These are phyloP conservation scores for Formica exsecta DNA, from an alignment of 1,140 invertebrate species.

Conservation along the genomic window DNA sequence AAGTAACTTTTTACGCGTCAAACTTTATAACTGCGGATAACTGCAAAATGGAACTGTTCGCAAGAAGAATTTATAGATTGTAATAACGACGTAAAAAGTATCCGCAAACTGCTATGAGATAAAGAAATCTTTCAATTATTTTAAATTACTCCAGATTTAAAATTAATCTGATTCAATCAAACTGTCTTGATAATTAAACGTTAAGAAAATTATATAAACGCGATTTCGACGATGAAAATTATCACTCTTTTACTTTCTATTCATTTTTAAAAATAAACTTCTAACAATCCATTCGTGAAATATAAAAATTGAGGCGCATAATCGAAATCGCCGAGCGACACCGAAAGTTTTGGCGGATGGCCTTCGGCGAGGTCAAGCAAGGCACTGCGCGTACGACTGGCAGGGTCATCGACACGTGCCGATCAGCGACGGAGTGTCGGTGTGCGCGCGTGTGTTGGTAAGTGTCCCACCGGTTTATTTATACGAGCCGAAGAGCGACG, in stretches of 20 bases:
- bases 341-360: slow-evolving; percentile 26
- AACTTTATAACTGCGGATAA: slow-evolving; percentile 25
- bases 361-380: slow-evolving; percentile 53
- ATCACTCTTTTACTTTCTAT: neutral
- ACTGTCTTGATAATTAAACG: neutral
- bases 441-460: neutral
- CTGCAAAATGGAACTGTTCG: slow-evolving; percentile 22
- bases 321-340: neutral
- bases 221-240: neutral
- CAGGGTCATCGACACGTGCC: slow-evolving; percentile 54
- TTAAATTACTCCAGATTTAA: too few species aligned
- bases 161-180: neutral
- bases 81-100: neutral
- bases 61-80: slow-evolving; percentile 19
- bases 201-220: neutral
- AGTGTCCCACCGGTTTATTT: slow-evolving; percentile 58
- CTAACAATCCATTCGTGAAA: neutral
- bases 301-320: neutral
- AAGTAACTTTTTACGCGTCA: slow-evolving; percentile 25
- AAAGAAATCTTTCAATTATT: neutral
- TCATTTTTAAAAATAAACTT: neutral
- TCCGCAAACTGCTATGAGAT: neutral
- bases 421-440: slow-evolving; percentile 38
- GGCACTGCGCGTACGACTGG: slow-evolving; percentile 1
- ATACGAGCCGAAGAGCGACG: slow-evolving; percentile 57